Base-by-base conservation (phyloP, 2,888 invertebrate species). In the Tortricodes alternella region DNA sequence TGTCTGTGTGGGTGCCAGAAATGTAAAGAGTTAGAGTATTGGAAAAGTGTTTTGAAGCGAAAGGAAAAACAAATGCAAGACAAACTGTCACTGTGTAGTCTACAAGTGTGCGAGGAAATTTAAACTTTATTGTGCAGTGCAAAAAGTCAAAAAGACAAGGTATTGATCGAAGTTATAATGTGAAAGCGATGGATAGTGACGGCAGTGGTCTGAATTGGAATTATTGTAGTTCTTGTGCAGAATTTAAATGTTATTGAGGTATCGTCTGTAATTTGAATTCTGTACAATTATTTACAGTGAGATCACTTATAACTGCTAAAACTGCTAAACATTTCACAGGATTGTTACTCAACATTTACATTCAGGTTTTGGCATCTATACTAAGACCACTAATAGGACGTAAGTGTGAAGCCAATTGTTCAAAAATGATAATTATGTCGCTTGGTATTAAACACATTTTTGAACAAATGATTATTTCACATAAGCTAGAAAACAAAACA, bases 101-200 rank as follows among this genome's bases (percentile, higher is more conserved):
- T 50, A 70, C 72, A 70, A 74, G 73, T 74, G 89, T 89, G 88
- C 89, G 74, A 81, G 83, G 85, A 88, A 80, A 75, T 76, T 80
- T 78, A 85, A 88, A 85, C 76, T 71, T 83, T 84, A 84, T 74
- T 73, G 89, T 89, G 89, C 89, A 81, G 89, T 89, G 89, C 89
- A 83, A 76, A 87, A 74, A 87, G 78, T 83, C 73, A 81, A 86
- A 83, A 85, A 70, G 78, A 78, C 74, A 76, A 66, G 75, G 75
- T 21, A 71, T 73, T 67, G 70, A 77, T 65, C 68, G 70, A 65
- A 67, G 71, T 66, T 70, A 23, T n/a, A n/a, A 61, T 37, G 65
- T 72, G 75, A 76, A 78, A 76, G 74, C 73, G 67, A 85, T 85
- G 86, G 77, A 74, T 70, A 70, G 78, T 83, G 83, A 76, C 62